Conservation (phyloP, 53 echinoderm and acorn worm genomes). For the Echinometra lucunter region DNA sequence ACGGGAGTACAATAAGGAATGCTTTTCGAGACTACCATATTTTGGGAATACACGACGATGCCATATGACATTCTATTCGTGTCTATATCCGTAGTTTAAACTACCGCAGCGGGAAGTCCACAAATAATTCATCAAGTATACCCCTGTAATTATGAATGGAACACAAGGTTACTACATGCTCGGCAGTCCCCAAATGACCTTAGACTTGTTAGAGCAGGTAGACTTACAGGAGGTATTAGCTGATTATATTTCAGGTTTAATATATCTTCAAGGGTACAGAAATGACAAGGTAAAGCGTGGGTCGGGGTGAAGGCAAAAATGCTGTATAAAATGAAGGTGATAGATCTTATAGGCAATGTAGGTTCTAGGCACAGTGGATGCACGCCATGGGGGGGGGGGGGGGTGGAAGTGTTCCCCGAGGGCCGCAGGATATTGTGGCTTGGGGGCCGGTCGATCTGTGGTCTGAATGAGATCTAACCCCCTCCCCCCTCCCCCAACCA, state of each 20-base stretch:
- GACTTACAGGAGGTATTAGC: neutral
- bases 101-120: neutral
- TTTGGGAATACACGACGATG: neutral
- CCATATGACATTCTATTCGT: neutral
- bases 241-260: neutral
- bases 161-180: neutral
- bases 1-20: neutral
- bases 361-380: too few species aligned
- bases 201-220: neutral
- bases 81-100: neutral
- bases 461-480: too few species aligned
- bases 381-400: too few species aligned
- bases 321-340: neutral
- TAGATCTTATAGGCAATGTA: neutral
- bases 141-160: slow-evolving; percentile 21
- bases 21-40: neutral
- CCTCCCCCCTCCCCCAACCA: too few species aligned
- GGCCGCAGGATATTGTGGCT: too few species aligned
- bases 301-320: neutral
- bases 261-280: neutral
- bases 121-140: slow-evolving; percentile 13
- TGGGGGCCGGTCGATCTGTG: too few species aligned
- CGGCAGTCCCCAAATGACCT: neutral
- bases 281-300: neutral
- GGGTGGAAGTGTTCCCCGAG: too few species aligned